phyloP scores from a whole-genome alignment of 2,888 invertebrate species.

The Malacosoma neustria region DNA sequence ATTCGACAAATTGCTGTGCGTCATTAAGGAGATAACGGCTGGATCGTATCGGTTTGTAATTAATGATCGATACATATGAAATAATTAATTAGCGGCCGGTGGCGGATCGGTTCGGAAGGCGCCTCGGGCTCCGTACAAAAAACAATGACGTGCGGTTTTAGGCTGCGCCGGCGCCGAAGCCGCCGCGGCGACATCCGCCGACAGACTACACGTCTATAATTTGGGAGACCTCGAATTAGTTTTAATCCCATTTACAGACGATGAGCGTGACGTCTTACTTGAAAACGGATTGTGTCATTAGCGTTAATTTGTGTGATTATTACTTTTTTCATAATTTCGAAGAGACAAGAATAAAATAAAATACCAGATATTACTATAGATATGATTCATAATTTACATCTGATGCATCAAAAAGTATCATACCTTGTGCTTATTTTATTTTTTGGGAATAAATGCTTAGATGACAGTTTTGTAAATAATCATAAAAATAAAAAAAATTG shows the following conservation, averaged over 20 bases:
- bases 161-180: slow-evolving; percentile 58
- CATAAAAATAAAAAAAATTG: slow-evolving; percentile 29
- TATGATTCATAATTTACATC: no score
- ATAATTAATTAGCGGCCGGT: slow-evolving; percentile 69
- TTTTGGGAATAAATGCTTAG: no score
- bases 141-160: slow-evolving; percentile 73
- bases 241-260: slow-evolving; percentile 59
- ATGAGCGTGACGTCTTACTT: slow-evolving; percentile 65
- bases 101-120: slow-evolving; percentile 48
- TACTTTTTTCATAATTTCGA: slow-evolving; percentile 38
- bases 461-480: no score
- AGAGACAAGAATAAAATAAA: no score
- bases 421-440: no score
- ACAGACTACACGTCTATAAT: slow-evolving; percentile 55
- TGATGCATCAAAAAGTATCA: no score
- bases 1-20: slow-evolving; percentile 66
- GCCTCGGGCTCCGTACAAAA: slow-evolving; percentile 63
- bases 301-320: slow-evolving; percentile 62
- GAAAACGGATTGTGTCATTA: slow-evolving; percentile 67
- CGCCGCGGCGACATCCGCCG: slow-evolving; percentile 63
- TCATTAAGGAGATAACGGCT: slow-evolving; percentile 66
- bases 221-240: slow-evolving; percentile 71
- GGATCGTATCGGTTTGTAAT: slow-evolving; percentile 58
- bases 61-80: slow-evolving; percentile 74
- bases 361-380: no score